Evolutionary conservation across 2,888 invertebrate species (phyloP).

Genomic region (Chloroclysta siterata): DNA sequence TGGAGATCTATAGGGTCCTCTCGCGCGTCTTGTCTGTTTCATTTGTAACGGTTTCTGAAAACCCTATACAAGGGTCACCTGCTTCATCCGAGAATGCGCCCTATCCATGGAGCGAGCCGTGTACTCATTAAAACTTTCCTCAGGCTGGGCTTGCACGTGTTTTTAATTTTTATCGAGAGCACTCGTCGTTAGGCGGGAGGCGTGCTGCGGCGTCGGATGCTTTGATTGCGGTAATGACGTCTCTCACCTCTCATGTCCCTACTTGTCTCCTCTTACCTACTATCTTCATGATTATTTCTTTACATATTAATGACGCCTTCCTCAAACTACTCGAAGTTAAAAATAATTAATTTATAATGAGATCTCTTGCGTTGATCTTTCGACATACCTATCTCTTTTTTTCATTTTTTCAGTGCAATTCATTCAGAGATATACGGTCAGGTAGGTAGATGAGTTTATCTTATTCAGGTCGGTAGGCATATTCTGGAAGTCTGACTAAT

Average conservation of each 20-base stretch:
- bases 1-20: too few species aligned
- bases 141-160: conserved; percentile 83
- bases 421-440: too few species aligned
- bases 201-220: conserved; percentile 71
- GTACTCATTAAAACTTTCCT: conserved; percentile 85
- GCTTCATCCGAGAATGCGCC: conserved; percentile 31
- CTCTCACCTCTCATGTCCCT: conserved; percentile 70
- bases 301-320: conserved; percentile 70
- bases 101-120: conserved; percentile 63
- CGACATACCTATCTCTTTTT: too few species aligned
- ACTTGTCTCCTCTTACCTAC: conserved; percentile 65
- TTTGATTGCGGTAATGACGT: conserved; percentile 85
- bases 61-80: conserved; percentile 2
- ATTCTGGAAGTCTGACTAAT: conserved; percentile 23
- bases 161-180: conserved; percentile 86
- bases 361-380: not conserved
- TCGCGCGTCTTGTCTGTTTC: not conserved
- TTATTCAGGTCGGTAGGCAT: conserved; percentile 5
- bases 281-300: conserved; percentile 78
- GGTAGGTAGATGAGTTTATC: not conserved
- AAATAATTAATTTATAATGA: conserved; percentile 23
- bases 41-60: not conserved
- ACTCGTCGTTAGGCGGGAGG: conserved; percentile 72
- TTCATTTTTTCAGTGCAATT: not conserved
- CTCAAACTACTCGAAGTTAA: conserved; percentile 54